A percentile compares a stretch with the other conserved stretches of the same genome.
Conservation (phyloP, 2,113 vertebrate species). For the Xiphophorus hellerii region DNA sequence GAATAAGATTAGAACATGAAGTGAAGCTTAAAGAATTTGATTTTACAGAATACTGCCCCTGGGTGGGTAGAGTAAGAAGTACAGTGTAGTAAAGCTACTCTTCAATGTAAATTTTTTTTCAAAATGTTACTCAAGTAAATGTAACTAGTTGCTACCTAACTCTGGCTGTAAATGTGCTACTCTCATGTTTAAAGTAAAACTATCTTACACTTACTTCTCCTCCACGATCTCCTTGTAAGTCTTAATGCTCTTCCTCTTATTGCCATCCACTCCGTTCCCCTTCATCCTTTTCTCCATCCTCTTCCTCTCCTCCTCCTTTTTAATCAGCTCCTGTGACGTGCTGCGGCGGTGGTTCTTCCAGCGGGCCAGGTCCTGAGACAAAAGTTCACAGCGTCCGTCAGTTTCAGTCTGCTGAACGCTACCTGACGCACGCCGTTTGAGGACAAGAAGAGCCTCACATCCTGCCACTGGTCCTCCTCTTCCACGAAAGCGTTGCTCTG, state of each 20-base stretch:
- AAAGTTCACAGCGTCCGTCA: not conserved
- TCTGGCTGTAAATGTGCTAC: not conserved
- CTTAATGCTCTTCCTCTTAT: constrained; percentile 96
- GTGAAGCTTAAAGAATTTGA: no score
- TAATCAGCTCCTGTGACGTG: constrained; percentile 94
- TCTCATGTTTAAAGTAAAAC: not conserved
- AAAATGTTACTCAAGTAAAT: no score
- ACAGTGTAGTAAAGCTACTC: no score
- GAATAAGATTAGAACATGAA: no score
- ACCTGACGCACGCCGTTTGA: not conserved
- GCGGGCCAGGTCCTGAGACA: constrained; percentile 88
- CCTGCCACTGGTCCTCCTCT: constrained; percentile 95
- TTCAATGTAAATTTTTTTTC: no score
- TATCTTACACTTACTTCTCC: constrained; percentile 85
- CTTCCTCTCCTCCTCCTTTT: constrained; percentile 97
- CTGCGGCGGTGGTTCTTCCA: constrained; percentile 97
- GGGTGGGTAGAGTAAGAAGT: no score
- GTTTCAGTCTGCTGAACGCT: not conserved
- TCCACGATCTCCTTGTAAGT: constrained; percentile 98
- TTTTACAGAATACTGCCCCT: no score
- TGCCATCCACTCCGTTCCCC: constrained; percentile 72
- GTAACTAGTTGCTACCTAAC: no score
- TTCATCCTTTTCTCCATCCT: constrained; percentile 91
- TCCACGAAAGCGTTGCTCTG: constrained; percentile 87
- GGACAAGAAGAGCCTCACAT: constrained; percentile 81